Conservation (phyloP, 2,113 vertebrate species). For the Turdus rufiventris region DNA sequence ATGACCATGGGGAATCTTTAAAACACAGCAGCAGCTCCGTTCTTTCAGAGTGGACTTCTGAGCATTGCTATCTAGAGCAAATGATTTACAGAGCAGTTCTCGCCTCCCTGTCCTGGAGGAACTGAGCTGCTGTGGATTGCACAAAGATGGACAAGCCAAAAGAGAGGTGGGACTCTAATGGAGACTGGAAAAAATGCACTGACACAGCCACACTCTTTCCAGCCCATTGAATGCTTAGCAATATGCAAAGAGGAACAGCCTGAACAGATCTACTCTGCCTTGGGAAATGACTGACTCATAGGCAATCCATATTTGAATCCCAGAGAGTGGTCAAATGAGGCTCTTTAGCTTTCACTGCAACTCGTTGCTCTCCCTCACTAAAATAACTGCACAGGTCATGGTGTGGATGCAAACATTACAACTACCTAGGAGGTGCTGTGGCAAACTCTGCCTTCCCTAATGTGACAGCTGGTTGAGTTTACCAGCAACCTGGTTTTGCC, state of each 20-base stretch:
- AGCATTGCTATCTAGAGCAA: background rate
- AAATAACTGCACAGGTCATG: background rate
- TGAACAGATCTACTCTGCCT: background rate
- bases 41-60: background rate
- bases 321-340: background rate
- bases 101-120: background rate
- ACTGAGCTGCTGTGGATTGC: background rate
- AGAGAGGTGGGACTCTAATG: background rate
- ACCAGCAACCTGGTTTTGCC: background rate
- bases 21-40: background rate
- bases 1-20: background rate
- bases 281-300: background rate
- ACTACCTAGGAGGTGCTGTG: background rate
- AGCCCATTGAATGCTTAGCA: background rate
- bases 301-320: background rate
- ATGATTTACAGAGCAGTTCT: background rate
- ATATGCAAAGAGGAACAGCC: background rate
- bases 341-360: background rate
- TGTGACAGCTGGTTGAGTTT: background rate
- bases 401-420: background rate
- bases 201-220: background rate
- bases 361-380: background rate
- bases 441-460: background rate
- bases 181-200: background rate
- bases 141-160: background rate